Percentiles rank a stretch among this genome's conserved stretches.
phyloP scores from a whole-genome alignment of 2,113 vertebrate species.

The Sphyrna mokarran region DNA sequence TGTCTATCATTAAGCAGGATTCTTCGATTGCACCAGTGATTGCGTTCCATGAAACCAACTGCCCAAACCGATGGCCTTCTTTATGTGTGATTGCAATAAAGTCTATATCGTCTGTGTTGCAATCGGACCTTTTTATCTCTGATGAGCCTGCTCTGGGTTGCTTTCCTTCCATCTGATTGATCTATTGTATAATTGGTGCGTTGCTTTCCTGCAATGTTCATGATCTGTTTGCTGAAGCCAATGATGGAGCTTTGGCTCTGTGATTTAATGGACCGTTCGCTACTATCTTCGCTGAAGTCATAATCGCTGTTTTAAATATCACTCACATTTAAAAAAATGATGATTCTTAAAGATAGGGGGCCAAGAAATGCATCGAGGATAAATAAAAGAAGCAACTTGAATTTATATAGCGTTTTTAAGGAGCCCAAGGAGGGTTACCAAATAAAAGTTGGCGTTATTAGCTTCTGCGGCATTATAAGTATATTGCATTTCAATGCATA shows the following conservation, averaged over 20 bases:
- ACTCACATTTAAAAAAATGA: neutral
- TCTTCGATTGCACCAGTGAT: neutral
- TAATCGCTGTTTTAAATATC: neutral
- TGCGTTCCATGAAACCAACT: neutral
- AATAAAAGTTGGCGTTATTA: neutral
- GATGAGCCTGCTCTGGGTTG: neutral
- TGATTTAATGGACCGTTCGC: neutral
- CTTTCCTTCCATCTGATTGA: neutral
- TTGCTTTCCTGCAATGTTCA: neutral
- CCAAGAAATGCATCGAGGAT: neutral
- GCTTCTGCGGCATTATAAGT: neutral
- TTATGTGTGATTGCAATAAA: neutral
- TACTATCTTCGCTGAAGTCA: neutral
- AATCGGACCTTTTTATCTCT: neutral
- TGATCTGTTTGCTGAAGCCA: neutral
- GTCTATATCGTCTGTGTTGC: neutral
- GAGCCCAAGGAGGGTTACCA: neutral
- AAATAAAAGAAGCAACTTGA: neutral
- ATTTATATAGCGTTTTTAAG: neutral
- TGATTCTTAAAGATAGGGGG: neutral
- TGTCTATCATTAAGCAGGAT: too few species aligned
- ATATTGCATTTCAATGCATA: too few species aligned
- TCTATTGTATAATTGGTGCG: neutral
- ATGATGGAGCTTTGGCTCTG: neutral
- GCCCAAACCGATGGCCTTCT: neutral